Conservation (phyloP, 92 coral and sea anemone genomes). For the Palythoa grandiflora region DNA sequence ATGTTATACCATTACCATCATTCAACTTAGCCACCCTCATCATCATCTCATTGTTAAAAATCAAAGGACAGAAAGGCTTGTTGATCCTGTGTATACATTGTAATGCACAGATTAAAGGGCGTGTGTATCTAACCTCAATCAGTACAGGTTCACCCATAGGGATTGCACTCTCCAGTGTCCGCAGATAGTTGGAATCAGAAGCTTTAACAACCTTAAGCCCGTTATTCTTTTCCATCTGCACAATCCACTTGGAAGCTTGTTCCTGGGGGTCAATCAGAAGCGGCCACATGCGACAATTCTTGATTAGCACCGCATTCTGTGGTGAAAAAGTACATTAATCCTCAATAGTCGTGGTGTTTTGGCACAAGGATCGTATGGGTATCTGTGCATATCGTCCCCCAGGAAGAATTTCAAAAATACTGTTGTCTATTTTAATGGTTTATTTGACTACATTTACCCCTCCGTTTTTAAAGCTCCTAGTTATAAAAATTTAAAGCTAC, state of each 20-base stretch:
- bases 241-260: conserved; percentile 95
- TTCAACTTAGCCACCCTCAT: not conserved
- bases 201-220: conserved; percentile 91
- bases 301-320: conserved; percentile 85
- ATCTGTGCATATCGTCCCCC: too few relatives aligned
- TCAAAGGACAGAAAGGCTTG: not conserved
- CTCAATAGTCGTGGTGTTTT: not conserved
- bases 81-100: too few relatives aligned
- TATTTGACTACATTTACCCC: too few relatives aligned
- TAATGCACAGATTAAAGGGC: not conserved
- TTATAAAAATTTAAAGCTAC: too few relatives aligned
- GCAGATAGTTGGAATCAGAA: conserved; percentile 77
- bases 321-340: not conserved
- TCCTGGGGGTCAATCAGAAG: conserved; percentile 95
- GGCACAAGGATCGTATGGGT: not conserved
- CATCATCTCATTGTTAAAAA: not conserved
- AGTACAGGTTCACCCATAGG: conserved; percentile 93
- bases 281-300: conserved; percentile 97
- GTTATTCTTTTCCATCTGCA: conserved; percentile 84
- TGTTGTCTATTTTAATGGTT: too few relatives aligned
- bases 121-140: conserved; percentile 74
- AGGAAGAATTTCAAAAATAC: too few relatives aligned
- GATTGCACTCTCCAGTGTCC: conserved; percentile 88
- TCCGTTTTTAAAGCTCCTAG: too few relatives aligned
- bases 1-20: not conserved